Conservation (phyloP, 1,140 invertebrate species). For the Choristoneura fumiferana region DNA sequence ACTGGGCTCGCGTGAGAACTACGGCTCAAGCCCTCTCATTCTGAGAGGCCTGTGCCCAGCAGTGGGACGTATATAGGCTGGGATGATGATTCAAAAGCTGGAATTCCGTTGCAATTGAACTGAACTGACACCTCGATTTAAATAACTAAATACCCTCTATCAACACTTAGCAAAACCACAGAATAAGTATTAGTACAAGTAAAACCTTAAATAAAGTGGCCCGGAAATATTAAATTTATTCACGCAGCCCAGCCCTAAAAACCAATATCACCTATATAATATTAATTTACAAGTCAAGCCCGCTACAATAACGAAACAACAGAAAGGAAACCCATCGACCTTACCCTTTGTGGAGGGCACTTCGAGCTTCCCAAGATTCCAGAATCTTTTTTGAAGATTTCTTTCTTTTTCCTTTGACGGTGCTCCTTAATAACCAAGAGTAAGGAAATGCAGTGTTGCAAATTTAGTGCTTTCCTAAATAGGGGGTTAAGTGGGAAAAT, state of each 20-base stretch:
- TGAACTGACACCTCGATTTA: too few species aligned
- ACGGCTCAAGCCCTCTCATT: too few species aligned
- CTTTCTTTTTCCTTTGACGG: slow-evolving; percentile 45
- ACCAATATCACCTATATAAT: slow-evolving; percentile 54
- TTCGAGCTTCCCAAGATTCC: slow-evolving; percentile 43
- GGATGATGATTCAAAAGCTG: too few species aligned
- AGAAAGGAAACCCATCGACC: slow-evolving; percentile 47
- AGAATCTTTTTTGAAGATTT: slow-evolving; percentile 58
- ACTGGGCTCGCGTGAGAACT: too few species aligned
- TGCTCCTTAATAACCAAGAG: slow-evolving; percentile 20
- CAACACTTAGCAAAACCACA: too few species aligned
- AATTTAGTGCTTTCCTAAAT: not conserved
- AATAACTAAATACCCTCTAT: too few species aligned
- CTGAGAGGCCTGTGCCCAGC: too few species aligned
- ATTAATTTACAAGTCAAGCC: slow-evolving; percentile 51
- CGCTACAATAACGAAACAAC: slow-evolving; percentile 52
- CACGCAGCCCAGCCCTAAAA: not conserved
- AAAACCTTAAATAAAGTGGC: too few species aligned
- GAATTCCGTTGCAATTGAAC: too few species aligned
- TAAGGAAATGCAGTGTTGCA: slow-evolving; percentile 1
- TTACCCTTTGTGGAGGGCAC: slow-evolving; percentile 45
- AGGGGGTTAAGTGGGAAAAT: too few species aligned
- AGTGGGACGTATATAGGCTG: too few species aligned
- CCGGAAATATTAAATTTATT: not conserved
- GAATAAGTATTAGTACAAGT: too few species aligned